phyloP scores from a whole-genome alignment of 1,140 invertebrate genomes.

The Hyposmocoma kahamanoa region DNA sequence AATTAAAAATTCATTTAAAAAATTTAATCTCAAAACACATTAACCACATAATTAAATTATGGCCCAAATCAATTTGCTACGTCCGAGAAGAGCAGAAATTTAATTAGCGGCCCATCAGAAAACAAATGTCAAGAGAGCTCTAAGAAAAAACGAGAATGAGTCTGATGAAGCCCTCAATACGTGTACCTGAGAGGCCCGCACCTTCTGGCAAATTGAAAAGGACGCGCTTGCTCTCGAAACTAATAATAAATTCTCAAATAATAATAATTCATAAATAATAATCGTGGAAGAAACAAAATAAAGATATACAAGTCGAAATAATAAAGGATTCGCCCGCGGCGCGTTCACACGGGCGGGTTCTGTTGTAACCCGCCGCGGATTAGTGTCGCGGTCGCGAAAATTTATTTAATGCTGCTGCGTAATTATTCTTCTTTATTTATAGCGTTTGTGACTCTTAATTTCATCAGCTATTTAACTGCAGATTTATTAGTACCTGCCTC shows the following conservation, averaged over 20 bases:
- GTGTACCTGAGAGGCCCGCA: slow-evolving; percentile 44
- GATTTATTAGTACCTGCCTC: too few relatives aligned
- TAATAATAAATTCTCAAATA: slow-evolving; percentile 72
- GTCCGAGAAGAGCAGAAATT: slow-evolving; percentile 41
- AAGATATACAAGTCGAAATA: slow-evolving; percentile 69
- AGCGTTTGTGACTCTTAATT: slow-evolving; percentile 2
- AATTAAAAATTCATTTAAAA: too few relatives aligned
- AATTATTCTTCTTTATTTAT: background rate
- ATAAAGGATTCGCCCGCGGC: slow-evolving; percentile 59
- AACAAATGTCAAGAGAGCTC: slow-evolving; percentile 54
- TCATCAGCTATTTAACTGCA: background rate
- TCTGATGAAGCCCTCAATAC: slow-evolving; percentile 15
- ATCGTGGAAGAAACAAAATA: slow-evolving; percentile 64
- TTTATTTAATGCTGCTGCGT: background rate
- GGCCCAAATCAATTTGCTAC: slow-evolving; percentile 54
- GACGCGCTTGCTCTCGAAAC: slow-evolving; percentile 53
- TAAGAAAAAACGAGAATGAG: slow-evolving; percentile 40
- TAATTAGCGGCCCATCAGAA: slow-evolving; percentile 50
- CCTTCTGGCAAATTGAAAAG: slow-evolving; percentile 70
- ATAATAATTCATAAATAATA: slow-evolving; percentile 74
- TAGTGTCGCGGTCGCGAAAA: background rate
- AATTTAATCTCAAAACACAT: too few relatives aligned
- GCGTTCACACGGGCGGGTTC: slow-evolving; percentile 21
- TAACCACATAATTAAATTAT: slow-evolving; percentile 56
- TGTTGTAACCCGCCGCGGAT: background rate